These are phyloP conservation scores for Papilio polytes DNA, from an alignment of 1,140 invertebrate genomes.

Conservation along the genomic window DNA sequence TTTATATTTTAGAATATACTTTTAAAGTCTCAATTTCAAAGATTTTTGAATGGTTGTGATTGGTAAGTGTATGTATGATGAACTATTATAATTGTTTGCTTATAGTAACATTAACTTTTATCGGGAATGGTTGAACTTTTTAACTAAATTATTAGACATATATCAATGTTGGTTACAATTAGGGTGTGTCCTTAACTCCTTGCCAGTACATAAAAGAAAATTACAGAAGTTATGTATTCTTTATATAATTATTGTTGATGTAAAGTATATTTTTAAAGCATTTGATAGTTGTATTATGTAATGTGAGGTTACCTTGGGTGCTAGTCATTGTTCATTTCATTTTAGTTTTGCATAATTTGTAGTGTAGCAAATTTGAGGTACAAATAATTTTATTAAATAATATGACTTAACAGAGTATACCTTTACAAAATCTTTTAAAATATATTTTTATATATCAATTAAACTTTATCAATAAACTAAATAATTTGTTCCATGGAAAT, in stretches of 20 bases:
- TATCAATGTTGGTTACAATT: background rate
- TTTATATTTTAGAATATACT: conserved; percentile 59
- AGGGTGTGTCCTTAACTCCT: background rate
- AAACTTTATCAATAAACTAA: conserved; percentile 10
- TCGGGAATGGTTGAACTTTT: background rate
- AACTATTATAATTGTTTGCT: conserved; percentile 23
- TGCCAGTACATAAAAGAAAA: background rate
- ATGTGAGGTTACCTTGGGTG: conserved; percentile 56
- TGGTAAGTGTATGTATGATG: conserved; percentile 45
- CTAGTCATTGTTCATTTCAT: conserved; percentile 61
- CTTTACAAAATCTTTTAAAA: conserved; percentile 5
- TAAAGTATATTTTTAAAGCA: conserved; percentile 11
- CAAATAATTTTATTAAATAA: conserved; percentile 28
- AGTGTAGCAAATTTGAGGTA: conserved; percentile 23
- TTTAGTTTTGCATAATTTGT: conserved; percentile 43
- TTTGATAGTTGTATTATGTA: conserved; percentile 30
- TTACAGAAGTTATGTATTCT: conserved; percentile 10
- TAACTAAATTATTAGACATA: background rate
- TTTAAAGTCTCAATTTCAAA: conserved; percentile 61
- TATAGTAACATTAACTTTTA: background rate
- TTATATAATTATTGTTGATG: background rate
- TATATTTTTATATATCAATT: conserved; percentile 37
- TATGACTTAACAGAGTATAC: conserved; percentile 30
- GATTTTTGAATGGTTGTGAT: conserved; percentile 76
- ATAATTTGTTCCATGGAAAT: conserved; percentile 9